Evolutionary conservation across 1,140 invertebrate species (phyloP).

Genomic region (Hyposmocoma kahamanoa): DNA sequence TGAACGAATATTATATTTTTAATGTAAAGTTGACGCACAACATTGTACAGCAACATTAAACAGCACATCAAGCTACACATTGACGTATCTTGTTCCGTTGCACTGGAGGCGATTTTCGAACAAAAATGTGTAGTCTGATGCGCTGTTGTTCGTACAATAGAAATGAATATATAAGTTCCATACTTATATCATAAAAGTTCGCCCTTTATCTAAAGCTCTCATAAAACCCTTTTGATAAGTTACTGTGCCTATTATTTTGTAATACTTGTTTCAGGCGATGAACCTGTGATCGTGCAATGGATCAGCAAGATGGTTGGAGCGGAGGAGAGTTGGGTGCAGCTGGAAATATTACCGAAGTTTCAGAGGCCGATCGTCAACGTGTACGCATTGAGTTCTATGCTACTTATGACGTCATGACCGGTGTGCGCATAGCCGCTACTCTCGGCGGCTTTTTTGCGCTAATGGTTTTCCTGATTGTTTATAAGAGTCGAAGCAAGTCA

Average conservation of each 20-base stretch:
- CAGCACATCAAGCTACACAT: no score
- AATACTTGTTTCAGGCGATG: constrained; percentile 65
- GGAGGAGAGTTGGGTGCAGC: constrained; percentile 37
- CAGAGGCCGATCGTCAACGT: constrained; percentile 72
- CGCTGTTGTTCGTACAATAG: no score
- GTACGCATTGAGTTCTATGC: constrained; percentile 87
- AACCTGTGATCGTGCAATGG: constrained; percentile 63
- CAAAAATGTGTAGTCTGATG: no score
- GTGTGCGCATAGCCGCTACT: constrained; percentile 89
- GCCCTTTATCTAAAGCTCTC: no score
- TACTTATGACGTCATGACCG: constrained; percentile 94
- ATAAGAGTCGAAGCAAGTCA: constrained; percentile 87
- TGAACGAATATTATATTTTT: no score
- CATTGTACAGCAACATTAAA: no score
- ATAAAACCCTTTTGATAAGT: no score
- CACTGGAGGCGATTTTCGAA: no score
- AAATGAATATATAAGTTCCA: not conserved
- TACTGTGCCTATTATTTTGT: no score
- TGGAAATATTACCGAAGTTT: constrained; percentile 42
- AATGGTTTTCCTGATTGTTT: constrained; percentile 90
- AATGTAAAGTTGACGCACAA: no score
- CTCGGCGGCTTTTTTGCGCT: constrained; percentile 90
- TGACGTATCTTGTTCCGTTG: no score
- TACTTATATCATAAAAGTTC: not conserved
- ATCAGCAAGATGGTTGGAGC: constrained; percentile 56